Evolutionary conservation across 1,140 invertebrate species (phyloP).

Genomic region (Ceratitis capitata): DNA sequence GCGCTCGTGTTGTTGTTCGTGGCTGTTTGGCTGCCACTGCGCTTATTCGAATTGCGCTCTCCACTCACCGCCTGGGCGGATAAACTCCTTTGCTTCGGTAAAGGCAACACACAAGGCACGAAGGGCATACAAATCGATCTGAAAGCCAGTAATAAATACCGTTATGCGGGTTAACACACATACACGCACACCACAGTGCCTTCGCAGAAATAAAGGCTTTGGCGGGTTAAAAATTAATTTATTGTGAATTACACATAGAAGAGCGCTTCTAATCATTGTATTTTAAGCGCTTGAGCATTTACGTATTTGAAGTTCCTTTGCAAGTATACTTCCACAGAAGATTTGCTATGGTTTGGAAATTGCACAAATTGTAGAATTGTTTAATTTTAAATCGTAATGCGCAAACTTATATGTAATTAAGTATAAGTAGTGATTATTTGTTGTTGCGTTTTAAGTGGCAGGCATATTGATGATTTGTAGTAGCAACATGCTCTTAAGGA

Average conservation of each 20-base stretch:
- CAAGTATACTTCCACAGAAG: not conserved
- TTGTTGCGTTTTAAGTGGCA: not conserved
- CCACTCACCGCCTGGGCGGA: not conserved
- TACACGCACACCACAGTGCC: too few relatives aligned
- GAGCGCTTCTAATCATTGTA: too few relatives aligned
- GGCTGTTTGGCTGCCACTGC: slow-evolving; percentile 50
- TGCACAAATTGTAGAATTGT: not conserved
- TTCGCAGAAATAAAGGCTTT: not conserved
- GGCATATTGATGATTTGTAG: not conserved
- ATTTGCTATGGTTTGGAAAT: too few relatives aligned
- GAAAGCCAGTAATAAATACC: slow-evolving; percentile 20
- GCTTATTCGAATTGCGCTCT: not conserved
- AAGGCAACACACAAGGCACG: not conserved
- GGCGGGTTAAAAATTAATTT: not conserved
- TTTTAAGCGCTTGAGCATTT: not conserved
- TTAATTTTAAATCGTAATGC: not conserved
- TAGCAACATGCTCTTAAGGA: not conserved
- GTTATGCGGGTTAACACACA: slow-evolving; percentile 6
- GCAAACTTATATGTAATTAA: not conserved
- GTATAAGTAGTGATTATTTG: not conserved
- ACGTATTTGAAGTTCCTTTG: not conserved
- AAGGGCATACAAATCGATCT: slow-evolving; percentile 6
- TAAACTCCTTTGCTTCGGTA: not conserved
- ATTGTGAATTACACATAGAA: not conserved
- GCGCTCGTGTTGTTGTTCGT: slow-evolving; percentile 48